Percentiles rank a stretch among this genome's conserved stretches.
Evolutionary conservation across 2,113 vertebrate species (phyloP).

Genomic region (Gopherus evgoodei): DNA sequence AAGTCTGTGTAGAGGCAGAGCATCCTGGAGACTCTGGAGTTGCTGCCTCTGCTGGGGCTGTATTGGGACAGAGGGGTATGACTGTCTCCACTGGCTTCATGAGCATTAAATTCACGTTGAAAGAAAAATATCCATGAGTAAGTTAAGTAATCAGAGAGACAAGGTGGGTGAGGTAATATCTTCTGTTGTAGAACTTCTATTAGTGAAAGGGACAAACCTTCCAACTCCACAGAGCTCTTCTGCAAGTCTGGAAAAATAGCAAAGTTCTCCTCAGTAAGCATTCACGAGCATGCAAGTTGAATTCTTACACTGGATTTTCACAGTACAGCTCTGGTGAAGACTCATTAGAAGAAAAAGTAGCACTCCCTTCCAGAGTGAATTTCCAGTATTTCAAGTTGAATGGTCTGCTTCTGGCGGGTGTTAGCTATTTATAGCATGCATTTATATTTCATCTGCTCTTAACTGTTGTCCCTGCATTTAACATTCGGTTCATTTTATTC

Average conservation of each 20-base stretch:
- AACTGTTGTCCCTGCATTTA: background rate
- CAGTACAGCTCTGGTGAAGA: fast-evolving
- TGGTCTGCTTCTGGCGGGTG: fast-evolving
- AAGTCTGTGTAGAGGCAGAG: background rate
- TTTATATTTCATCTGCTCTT: fast-evolving
- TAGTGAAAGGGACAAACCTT: background rate
- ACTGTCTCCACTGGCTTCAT: background rate
- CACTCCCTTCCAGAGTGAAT: background rate
- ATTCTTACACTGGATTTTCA: fast-evolving
- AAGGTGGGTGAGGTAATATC: background rate
- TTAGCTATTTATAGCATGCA: background rate
- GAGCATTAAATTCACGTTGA: background rate
- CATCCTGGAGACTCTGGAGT: fast-evolving
- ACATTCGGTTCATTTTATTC: background rate
- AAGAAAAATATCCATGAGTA: background rate
- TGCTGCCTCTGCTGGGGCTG: background rate
- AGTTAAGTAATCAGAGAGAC: background rate
- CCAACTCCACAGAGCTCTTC: background rate
- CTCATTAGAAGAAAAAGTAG: background rate
- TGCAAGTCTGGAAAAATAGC: background rate
- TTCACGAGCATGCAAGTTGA: background rate
- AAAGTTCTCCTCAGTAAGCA: background rate
- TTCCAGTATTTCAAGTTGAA: background rate
- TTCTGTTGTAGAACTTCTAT: background rate
- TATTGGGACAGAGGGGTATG: background rate